Base-by-base conservation (phyloP, 2,888 invertebrate genomes). In the Polymixis flavicincta region DNA sequence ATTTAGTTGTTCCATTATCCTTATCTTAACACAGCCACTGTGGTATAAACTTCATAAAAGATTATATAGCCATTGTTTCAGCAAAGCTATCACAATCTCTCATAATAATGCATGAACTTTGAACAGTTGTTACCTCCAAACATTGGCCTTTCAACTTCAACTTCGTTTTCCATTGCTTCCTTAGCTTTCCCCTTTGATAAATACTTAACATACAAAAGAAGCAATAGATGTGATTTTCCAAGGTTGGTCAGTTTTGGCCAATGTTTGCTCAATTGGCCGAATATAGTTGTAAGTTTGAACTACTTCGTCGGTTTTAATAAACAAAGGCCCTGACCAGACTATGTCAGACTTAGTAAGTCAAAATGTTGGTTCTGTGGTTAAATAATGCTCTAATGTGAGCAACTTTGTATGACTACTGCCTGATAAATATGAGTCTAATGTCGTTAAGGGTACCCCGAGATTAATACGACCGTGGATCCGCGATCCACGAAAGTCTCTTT, bases 71-170 rank as follows among this genome's bases (percentile, higher is more conserved):
- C 64, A 68, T 69, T 78, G 54, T 78, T 71, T 59, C 13, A 19
- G 64, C 14, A 13, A 65, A 76, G 50, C 54, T 72, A 77, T 68
- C 57, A 77, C 52, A 72, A 68, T 71, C 57, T 57, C 60, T 71
- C 50, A 17, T 57, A 22, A 25, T 65, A 69, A 69, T 76, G 57
- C 64, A 59, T 22, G 17, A 65, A 77, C 45, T 74, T 74, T 54
- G 9, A 54, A 60, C 45, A 32, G 9, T 28, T 32, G 61, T 54
- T 17, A 48, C 17, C 48, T 57, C 2, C 63, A 74, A 37, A 64
- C 28, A 28, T 42, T 75, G 37, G 28, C 32, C 13, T n/a, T 11
- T 17, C 32, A 22, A 37, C 4, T 1, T 37, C 60, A 61, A 61
- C 54, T 60, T 37, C 7, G 1, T 19, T 9, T 19, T 22, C 19